Base-by-base conservation (phyloP, 2,888 invertebrate species). In the Tortricodes alternella region DNA sequence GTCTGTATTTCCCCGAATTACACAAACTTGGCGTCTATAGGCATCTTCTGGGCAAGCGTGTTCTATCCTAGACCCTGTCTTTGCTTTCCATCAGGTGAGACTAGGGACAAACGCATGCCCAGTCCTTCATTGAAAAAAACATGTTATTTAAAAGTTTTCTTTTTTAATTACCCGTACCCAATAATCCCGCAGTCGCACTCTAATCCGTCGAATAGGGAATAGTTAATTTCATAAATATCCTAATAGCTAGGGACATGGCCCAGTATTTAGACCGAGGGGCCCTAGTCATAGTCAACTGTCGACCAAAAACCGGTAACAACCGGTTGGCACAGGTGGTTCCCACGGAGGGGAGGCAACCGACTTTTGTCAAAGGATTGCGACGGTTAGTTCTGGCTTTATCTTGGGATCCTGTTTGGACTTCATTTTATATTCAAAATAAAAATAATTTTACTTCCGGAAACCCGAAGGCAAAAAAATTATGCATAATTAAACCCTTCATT, bases 211-310 rank as follows among this genome's bases (percentile, higher is more conserved):
- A 53, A 48, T 16, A 19, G 0, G 15, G 50, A 53, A 39, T 53
- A 55, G 53, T 49, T 46, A 39, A 53, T 32, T 51, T 46, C 44
- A 46, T 58, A 62, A 62, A 43, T 58, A 58, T 46, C 56, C 43
- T 44, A 49, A 56, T 44, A 24, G 27, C 55, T 46, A 35, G 57
- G 59, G 57, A 34, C 37, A 46, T 4, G 34, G 8, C 32, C 21
- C 44, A 23, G 56, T 56, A 41, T 56, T 55, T 55, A 49, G 55
- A 24, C 34, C 11, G 32, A 29, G 41, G 43, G 27, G n/a, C 29
- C n/a, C 9, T 9, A n/a, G 13, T 15, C 27, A 9, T 34, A 34
- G 23, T 5, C 29, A 19, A 34, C 53, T 35, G 48, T 27, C 55
- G 18, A 35, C 35, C 49, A 19, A 19, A 21, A 46, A 35, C 29